Conservation (phyloP, 92 coral and sea anemone species). For the Zoanthus solanderi region DNA sequence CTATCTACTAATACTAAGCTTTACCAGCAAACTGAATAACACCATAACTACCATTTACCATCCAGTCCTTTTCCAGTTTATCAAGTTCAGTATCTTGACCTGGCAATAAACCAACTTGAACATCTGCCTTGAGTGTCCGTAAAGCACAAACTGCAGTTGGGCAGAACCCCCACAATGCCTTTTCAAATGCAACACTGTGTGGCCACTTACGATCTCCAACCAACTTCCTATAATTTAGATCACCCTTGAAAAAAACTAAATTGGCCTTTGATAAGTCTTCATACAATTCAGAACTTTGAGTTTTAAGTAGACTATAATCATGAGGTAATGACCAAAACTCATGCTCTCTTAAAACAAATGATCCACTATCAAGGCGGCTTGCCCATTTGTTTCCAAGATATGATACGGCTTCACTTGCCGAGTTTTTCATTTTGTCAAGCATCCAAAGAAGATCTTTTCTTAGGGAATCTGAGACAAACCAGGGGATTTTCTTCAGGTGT, state of each 20-base stretch:
- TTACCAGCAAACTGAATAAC: slow-evolving; percentile 73
- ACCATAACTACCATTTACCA: slow-evolving; percentile 91
- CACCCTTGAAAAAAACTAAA: slow-evolving; percentile 93
- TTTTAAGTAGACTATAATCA: slow-evolving; percentile 85
- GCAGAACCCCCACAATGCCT: slow-evolving; percentile 94
- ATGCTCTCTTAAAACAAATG: slow-evolving; percentile 80
- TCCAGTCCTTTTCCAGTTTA: slow-evolving; percentile 86
- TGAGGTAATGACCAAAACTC: slow-evolving; percentile 87
- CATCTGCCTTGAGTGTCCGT: slow-evolving; percentile 95
- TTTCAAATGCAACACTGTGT: slow-evolving; percentile 78
- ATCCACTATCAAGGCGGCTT: slow-evolving; percentile 73
- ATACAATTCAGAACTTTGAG: slow-evolving; percentile 75
- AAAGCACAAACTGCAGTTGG: slow-evolving; percentile 91
- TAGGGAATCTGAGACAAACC: slow-evolving; percentile 98
- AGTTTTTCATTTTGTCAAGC: slow-evolving; percentile 68
- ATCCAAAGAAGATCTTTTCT: slow-evolving; percentile 83
- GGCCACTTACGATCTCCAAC: slow-evolving; percentile 98
- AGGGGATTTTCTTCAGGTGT: slow-evolving; percentile 91
- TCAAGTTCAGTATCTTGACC: slow-evolving; percentile 79
- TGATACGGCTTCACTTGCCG: slow-evolving; percentile 68
- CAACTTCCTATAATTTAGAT: slow-evolving; percentile 94
- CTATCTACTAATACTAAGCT: neutral
- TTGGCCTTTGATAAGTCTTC: slow-evolving; percentile 79
- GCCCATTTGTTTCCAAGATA: slow-evolving; percentile 81
- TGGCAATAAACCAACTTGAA: slow-evolving; percentile 83